A percentile compares a stretch with the other conserved stretches of the same genome.
These are phyloP conservation scores for Rhingia campestris DNA, from an alignment of 2,888 invertebrate species.

Conservation along the genomic window DNA sequence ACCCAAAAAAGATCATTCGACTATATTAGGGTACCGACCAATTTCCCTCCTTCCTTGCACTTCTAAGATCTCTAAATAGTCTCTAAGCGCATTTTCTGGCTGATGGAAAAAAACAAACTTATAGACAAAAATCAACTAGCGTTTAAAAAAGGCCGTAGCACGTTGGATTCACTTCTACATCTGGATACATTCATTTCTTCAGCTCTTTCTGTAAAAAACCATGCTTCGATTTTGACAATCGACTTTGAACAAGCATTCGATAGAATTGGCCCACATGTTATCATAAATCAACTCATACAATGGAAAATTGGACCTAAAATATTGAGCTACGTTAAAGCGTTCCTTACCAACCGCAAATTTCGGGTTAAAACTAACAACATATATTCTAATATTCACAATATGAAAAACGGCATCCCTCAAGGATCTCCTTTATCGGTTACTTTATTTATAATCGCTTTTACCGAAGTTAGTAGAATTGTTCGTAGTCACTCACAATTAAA, in stretches of 20 bases:
- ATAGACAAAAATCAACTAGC: constrained; percentile 31
- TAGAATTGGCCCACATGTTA: too few relatives aligned
- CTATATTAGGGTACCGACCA: background rate
- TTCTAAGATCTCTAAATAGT: background rate
- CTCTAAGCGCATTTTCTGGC: constrained; percentile 75
- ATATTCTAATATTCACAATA: constrained; percentile 5
- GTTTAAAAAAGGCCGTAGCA: constrained; percentile 27
- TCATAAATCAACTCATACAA: too few relatives aligned
- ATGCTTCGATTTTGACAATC: background rate
- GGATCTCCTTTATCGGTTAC: background rate
- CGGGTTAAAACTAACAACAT: constrained; percentile 33
- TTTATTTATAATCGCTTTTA: background rate
- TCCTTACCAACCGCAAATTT: constrained; percentile 35
- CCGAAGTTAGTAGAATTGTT: background rate
- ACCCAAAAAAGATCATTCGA: background rate
- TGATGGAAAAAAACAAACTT: constrained; percentile 17
- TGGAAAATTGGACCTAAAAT: constrained; percentile 49
- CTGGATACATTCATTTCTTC: constrained; percentile 6
- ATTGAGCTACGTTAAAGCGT: constrained; percentile 33
- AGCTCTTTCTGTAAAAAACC: background rate
- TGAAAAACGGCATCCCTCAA: background rate
- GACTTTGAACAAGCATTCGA: background rate
- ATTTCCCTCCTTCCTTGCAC: constrained; percentile 12
- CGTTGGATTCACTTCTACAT: constrained; percentile 20
- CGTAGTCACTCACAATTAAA: background rate